Base-by-base conservation (phyloP, 1,140 invertebrate genomes). In the Orchestia grillus region DNA sequence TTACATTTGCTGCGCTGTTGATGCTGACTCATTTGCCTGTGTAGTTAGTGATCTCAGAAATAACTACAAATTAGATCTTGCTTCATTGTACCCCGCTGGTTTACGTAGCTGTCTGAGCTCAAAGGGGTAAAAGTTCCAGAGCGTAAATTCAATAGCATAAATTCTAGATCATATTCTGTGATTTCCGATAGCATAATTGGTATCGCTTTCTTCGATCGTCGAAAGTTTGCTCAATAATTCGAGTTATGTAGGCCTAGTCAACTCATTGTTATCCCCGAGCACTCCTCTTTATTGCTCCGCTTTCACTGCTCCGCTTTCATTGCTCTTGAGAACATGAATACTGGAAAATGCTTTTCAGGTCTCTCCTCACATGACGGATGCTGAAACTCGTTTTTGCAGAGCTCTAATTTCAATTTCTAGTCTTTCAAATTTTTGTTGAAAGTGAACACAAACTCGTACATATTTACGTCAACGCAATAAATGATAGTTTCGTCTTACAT, bases 161-260 rank as follows among this genome's bases (percentile, higher is more conserved):
- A 77, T 3, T 77, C 47, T 19, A 19, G 11, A 36, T 77, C 28
- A 36, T 36, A 77, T 77, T 36, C 62, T 77, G 15, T 15, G 28
- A 36, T 77, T 77, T 77, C 28, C 28, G 6, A 3, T 36, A 77
- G 62, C 1, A 3, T 23, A 77, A 77, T 19, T 77, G 28, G 62
- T 36, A 77, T 77, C 62, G 62, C 62, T 28, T 94, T 42, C 92
- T 40, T 15, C 47, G 6, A 45, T 94, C 40, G 44, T 94, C 92
- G 36, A 94, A 16, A 16, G n/a, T 44, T 44, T 94, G 45, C 11
- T 6, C 92, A 45, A 15, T 15, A 19, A 94, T 45, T n/a, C n/a
- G 43, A n/a, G 90, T n/a, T 44, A 44, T 45, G 6, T 94, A 94
- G 92, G 92, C 92, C 92, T 94, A 94, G 44, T 6, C 44, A 45